A percentile compares a stretch with the other conserved stretches of the same genome.
Evolutionary conservation across 2,113 vertebrate species (phyloP).

Genomic region (Vulpes vulpes): DNA sequence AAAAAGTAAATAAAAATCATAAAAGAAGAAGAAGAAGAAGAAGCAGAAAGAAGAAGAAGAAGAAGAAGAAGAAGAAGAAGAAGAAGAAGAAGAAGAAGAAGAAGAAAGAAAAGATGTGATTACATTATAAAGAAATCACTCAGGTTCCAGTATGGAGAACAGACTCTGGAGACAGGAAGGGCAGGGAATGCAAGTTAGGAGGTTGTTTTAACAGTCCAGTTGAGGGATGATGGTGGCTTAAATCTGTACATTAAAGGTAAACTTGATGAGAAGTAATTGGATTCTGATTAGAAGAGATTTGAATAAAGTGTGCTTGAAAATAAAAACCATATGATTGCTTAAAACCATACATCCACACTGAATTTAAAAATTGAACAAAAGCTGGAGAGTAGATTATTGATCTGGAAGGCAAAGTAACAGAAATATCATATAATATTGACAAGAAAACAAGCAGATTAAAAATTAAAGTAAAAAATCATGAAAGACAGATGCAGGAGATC

Average conservation of each 20-base stretch:
- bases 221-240: background rate
- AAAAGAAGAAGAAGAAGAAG: no score
- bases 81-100: no score
- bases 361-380: background rate
- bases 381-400: background rate
- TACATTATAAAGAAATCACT: background rate
- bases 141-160: background rate
- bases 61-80: no score
- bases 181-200: background rate
- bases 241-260: background rate
- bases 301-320: background rate
- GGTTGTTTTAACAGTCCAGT: background rate
- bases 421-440: background rate
- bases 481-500: background rate
- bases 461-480: background rate
- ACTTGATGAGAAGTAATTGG: background rate
- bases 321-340: background rate
- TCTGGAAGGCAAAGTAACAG: background rate
- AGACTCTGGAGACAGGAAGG: background rate
- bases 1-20: no score
- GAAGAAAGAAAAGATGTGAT: background rate
- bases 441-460: background rate
- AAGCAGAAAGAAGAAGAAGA: no score
- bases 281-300: background rate
- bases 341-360: background rate